phyloP scores from a whole-genome alignment of 2,797 vertebrate genomes.

The Carduelis carduelis region DNA sequence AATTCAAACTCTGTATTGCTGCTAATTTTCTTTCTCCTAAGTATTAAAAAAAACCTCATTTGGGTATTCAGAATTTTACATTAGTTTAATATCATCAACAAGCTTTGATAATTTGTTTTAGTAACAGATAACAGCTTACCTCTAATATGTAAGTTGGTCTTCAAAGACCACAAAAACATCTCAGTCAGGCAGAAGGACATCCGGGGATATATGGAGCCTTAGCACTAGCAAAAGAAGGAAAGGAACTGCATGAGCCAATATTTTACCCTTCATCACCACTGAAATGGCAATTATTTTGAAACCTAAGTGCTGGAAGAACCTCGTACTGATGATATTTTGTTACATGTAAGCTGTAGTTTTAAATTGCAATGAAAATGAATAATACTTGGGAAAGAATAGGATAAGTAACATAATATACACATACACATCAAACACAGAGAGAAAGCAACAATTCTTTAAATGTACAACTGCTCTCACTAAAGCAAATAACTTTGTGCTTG shows the following conservation, averaged over 20 bases:
- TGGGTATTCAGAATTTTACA: neutral
- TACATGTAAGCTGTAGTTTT: neutral
- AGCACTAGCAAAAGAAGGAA: constrained; percentile 73
- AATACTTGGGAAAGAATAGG: neutral
- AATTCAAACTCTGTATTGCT: neutral
- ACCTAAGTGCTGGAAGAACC: neutral
- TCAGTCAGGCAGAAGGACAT: constrained; percentile 97
- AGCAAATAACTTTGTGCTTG: neutral
- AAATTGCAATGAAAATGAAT: neutral
- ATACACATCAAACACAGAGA: neutral
- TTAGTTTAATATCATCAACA: neutral
- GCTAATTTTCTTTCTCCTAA: neutral
- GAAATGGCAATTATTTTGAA: constrained; percentile 16
- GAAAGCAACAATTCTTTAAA: neutral
- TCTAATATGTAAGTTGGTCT: constrained; percentile 83
- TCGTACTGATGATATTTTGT: neutral
- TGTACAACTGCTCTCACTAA: neutral
- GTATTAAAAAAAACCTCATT: neutral
- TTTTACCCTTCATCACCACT: constrained; percentile 26
- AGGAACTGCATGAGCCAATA: constrained; percentile 42
- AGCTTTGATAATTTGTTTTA: neutral
- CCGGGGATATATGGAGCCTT: constrained; percentile 73
- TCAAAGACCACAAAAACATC: constrained; percentile 94
- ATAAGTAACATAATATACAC: neutral
- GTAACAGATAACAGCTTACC: constrained; percentile 53